Base-by-base conservation (phyloP, 1,140 invertebrate genomes). In the Nasonia longicornis region DNA sequence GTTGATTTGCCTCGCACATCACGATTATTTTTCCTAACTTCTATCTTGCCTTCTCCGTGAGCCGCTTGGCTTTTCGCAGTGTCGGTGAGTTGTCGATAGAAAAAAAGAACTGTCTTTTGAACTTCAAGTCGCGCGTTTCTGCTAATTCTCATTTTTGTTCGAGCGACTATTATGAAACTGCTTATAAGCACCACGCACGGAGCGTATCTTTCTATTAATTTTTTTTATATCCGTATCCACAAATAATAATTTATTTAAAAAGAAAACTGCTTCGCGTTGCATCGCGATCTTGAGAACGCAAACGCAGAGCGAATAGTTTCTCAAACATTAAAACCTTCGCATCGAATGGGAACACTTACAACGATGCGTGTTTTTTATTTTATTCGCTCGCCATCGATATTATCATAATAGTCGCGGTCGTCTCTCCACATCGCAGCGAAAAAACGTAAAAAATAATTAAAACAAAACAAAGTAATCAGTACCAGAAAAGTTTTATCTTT, bases 191-290 rank as follows among this genome's bases (percentile, higher is more conserved):
- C 71, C 71, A 52, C 63, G 22, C 16, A 80, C 26, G 63, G 42
- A 80, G 42, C 72, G 20, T 73, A n/a, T 79, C 42, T 76, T 76
- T 66, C 31, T 75, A 12, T 70, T 76, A 26, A 26, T 20, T 70
- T n/a, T n/a, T 63, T 76, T 79, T 79, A 22, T 73, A 35, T 70
- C 45, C 66, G 73, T 76, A 76, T 81, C 67, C 73, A 74, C 48
- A 81, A 81, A 76, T 76, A 80, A 70, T 79, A 80, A 71, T 74
- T 80, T 80, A 74, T 74, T 35, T 35, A 35, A 73, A 74, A 80
- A 26, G 20, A 80, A 69, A 63, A 48, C 48, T 29, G n/a, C 73
- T 76, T 58, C 52, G 35, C 73, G 69, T 45, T 31, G 64, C 48
- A 74, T 69, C 63, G 64, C 72, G 20, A 69, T 58, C 71, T 14